phyloP scores from a whole-genome alignment of 2,113 vertebrate species.

The Poeciliopsis retropinna region DNA sequence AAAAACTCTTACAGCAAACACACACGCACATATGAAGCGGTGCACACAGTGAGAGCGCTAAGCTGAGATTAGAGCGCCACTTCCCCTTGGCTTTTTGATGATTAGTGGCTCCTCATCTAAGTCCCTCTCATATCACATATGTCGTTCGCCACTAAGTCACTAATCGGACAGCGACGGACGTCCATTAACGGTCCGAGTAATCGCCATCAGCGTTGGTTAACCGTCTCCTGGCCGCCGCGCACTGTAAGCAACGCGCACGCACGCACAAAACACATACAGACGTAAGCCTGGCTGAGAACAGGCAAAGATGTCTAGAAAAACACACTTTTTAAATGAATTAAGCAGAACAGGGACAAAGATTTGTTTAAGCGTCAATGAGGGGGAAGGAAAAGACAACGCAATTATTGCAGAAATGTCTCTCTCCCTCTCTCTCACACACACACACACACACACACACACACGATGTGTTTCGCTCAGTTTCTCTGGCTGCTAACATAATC shows the following conservation, averaged over 20 bases:
- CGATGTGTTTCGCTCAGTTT: slow-evolving; percentile 34
- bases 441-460: slow-evolving; percentile 7
- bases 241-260: slow-evolving; percentile 54
- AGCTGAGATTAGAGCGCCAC: slow-evolving; percentile 77
- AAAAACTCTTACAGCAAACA: not conserved
- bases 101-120: slow-evolving; percentile 77
- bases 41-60: slow-evolving; percentile 62
- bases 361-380: slow-evolving; percentile 48
- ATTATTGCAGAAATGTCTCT: slow-evolving; percentile 51
- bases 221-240: slow-evolving; percentile 46
- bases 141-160: slow-evolving; percentile 75
- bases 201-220: slow-evolving; percentile 67
- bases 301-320: not conserved
- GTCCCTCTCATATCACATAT: slow-evolving; percentile 79
- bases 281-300: slow-evolving; percentile 43
- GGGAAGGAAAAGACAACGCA: slow-evolving; percentile 56
- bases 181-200: slow-evolving; percentile 74
- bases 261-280: slow-evolving; percentile 12
- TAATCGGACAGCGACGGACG: slow-evolving; percentile 70
- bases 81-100: slow-evolving; percentile 78
- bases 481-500: slow-evolving; percentile 73
- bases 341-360: slow-evolving; percentile 48
- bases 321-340: slow-evolving; percentile 43
- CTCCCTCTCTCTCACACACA: slow-evolving; percentile 5
- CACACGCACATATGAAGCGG: slow-evolving; percentile 25